Evolutionary conservation across 2,797 vertebrate species (phyloP).

Genomic region (Malacoraja senta): DNA sequence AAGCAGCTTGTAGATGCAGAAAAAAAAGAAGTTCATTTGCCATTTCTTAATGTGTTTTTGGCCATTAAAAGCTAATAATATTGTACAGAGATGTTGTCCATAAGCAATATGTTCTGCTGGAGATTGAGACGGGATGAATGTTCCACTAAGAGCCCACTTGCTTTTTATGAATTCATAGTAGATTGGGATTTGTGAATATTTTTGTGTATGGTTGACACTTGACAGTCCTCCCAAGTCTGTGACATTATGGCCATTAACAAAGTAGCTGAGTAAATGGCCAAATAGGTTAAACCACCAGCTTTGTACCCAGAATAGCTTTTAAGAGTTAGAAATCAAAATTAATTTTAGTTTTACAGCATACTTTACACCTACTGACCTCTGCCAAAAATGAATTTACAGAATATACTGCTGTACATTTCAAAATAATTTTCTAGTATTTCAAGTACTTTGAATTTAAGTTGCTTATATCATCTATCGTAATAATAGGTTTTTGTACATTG

Average conservation of each 20-base stretch:
- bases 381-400: background rate
- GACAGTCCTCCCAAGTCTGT: background rate
- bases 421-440: conserved; percentile 6
- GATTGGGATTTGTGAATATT: conserved; percentile 24
- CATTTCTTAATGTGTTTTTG: conserved; percentile 18
- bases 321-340: background rate
- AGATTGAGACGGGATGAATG: conserved; percentile 22
- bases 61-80: background rate
- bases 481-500: conserved; percentile 26
- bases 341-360: background rate
- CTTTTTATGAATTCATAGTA: conserved; percentile 15
- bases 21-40: conserved; percentile 26
- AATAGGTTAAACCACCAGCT: conserved; percentile 24
- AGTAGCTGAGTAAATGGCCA: background rate
- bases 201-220: background rate
- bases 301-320: background rate
- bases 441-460: conserved; percentile 24
- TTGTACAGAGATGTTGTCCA: conserved; percentile 13
- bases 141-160: conserved; percentile 22
- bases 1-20: conserved; percentile 12
- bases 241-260: conserved; percentile 13
- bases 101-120: background rate
- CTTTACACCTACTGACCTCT: background rate
- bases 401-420: conserved; percentile 24
- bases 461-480: conserved; percentile 1